Evolutionary conservation across 2,797 vertebrate species (phyloP).

Genomic region (Cuniculus paca): DNA sequence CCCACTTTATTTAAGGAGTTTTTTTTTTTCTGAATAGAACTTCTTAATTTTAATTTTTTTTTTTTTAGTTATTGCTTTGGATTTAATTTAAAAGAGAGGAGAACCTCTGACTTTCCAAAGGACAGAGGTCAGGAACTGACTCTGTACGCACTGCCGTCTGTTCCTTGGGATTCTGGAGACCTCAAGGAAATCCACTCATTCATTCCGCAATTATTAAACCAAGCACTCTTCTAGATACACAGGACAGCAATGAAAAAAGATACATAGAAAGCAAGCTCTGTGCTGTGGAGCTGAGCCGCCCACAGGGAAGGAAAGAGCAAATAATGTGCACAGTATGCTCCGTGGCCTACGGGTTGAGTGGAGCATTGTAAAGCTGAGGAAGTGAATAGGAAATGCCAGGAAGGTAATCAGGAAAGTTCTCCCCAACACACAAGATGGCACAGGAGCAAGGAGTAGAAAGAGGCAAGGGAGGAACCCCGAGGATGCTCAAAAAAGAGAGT

Average conservation of each 20-base stretch:
- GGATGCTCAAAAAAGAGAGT: background rate
- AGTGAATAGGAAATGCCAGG: background rate
- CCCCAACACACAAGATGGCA: background rate
- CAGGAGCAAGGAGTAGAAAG: background rate
- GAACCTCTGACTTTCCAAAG: background rate
- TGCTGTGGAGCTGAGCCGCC: background rate
- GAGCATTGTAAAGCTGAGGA: too few species aligned
- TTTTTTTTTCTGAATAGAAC: background rate
- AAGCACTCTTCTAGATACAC: background rate
- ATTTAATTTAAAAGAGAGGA: background rate
- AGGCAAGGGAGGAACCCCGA: background rate
- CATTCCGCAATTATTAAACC: background rate
- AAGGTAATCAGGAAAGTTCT: background rate
- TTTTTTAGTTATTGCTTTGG: background rate
- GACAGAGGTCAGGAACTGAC: background rate
- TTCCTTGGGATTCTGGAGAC: background rate
- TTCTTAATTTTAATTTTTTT: background rate
- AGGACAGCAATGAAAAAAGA: background rate
- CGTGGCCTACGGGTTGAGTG: background rate
- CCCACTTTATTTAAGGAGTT: background rate
- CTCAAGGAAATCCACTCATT: background rate
- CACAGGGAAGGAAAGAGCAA: background rate
- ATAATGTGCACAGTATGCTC: fast-evolving
- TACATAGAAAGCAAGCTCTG: background rate
- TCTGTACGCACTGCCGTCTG: background rate